Evolutionary conservation across 1,140 invertebrate genomes (phyloP), one percentile per base, ranked within the genome.

Genomic region (Halesus radiatus): DNA sequence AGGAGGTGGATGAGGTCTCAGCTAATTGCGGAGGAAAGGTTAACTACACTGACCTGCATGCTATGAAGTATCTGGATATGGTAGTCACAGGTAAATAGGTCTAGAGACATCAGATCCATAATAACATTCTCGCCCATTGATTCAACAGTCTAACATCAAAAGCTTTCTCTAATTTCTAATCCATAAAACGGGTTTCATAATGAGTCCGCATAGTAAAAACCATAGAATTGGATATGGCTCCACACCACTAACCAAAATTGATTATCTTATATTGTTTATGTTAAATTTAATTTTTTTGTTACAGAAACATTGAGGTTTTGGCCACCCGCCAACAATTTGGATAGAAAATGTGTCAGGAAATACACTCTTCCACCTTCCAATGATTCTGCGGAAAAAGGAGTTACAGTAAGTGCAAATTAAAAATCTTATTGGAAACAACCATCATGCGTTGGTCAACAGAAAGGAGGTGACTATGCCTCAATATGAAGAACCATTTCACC

Each of bases 221-320:
- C n/a, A n/a, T n/a, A n/a, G n/a, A n/a, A n/a, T n/a, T n/a, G n/a
- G n/a, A n/a, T n/a, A n/a, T n/a, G n/a, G n/a, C n/a, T 23, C 7
- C 13, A 26, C 8, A 22, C 8, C 26, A 60, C 18, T 22, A 22
- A 23, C 15, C 20, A 62, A 54, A 7, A 22, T 10, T 6, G 8
- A 18, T 60, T 3, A 18, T 3, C 20, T 60, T 18, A 2, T n/a
- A 20, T 22, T 10, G 16, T 18, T n/a, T 3, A 62, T 26, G 58
- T 23, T 1, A 6, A 62, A 3, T 62, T 62, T 6, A 0, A 62
- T 15, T 62, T 62, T 16, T 23, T 7, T 10, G 8, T 85, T 8
- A 80, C 76, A 64, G 93, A 93, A 88, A 84, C 89, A 16, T 84
- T 93, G 8, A 85, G 92, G 74, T 83, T 92, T 20, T 92, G 89